Percentiles rank a stretch among this genome's conserved stretches.
These are phyloP conservation scores for Parauchenoglanis ngamensis DNA, from an alignment of 2,797 vertebrate genomes.

Conservation along the genomic window DNA sequence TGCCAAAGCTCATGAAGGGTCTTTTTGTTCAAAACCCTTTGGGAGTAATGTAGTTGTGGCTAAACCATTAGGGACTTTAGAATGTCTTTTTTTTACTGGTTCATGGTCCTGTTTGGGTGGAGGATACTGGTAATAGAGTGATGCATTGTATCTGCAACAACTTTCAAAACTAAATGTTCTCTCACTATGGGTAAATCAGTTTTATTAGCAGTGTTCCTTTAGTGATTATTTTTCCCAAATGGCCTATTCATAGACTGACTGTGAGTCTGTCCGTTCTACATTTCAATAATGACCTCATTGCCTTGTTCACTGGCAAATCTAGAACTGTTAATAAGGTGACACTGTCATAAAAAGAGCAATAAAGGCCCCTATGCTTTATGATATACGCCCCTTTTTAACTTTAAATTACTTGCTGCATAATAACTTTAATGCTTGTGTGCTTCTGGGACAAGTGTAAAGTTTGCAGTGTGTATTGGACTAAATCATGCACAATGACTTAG, in stretches of 20 bases:
- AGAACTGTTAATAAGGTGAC: slow-evolving; percentile 61
- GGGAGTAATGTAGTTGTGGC: background rate
- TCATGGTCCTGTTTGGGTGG: slow-evolving; percentile 13
- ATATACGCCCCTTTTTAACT: slow-evolving; percentile 9
- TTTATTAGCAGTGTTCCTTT: slow-evolving; percentile 12
- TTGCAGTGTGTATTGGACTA: slow-evolving; percentile 1
- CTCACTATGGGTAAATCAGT: slow-evolving; percentile 25
- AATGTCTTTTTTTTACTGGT: background rate
- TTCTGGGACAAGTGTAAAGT: background rate
- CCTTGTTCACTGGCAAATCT: slow-evolving; percentile 49
- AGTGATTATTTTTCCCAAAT: slow-evolving; percentile 19
- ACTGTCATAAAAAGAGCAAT: slow-evolving; percentile 48
- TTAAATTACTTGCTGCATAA: slow-evolving; percentile 7
- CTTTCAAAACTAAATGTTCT: background rate
- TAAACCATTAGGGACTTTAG: background rate
- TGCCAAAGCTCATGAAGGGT: background rate
- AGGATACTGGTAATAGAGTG: background rate
- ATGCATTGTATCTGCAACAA: slow-evolving; percentile 21
- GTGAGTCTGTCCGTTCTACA: slow-evolving; percentile 46
- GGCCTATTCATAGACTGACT: slow-evolving; percentile 38
- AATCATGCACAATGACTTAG: background rate
- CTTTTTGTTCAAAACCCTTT: slow-evolving; percentile 1
- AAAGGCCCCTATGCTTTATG: slow-evolving; percentile 50
- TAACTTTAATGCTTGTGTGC: background rate
- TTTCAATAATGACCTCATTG: slow-evolving; percentile 41